These are phyloP conservation scores for Parus major DNA, from an alignment of 2,113 vertebrate genomes.

Conservation along the genomic window DNA sequence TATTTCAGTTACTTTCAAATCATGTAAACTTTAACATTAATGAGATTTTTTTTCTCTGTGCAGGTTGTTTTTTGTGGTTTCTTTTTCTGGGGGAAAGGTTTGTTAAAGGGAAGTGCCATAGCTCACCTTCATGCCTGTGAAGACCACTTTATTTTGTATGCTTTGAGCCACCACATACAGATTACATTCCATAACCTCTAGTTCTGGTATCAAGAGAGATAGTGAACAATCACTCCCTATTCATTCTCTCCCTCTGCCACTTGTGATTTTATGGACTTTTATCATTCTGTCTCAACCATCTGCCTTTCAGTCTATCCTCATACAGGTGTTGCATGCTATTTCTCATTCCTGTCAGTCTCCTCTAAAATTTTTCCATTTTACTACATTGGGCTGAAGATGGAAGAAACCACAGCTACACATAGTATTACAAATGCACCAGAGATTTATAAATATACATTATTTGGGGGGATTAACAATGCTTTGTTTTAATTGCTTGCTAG, in stretches of 20 bases:
- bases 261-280: conserved; percentile 19
- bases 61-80: not conserved
- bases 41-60: not conserved
- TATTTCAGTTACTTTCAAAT: not conserved
- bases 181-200: not conserved
- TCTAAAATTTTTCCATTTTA: not conserved
- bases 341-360: not conserved
- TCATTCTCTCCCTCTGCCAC: not conserved
- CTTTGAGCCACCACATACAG: not conserved
- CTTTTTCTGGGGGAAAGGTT: not conserved
- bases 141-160: not conserved
- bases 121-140: not conserved
- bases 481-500: not conserved
- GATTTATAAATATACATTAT: not conserved
- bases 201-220: not conserved
- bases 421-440: not conserved
- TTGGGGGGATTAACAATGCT: not conserved
- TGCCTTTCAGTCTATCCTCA: not conserved
- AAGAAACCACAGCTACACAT: not conserved
- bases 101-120: not conserved
- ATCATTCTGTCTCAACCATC: not conserved
- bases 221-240: not conserved
- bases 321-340: not conserved
- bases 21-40: not conserved
- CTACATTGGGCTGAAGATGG: not conserved